Evolutionary conservation across 2,113 vertebrate genomes (phyloP).

Genomic region (Grammomys dolichurus): DNA sequence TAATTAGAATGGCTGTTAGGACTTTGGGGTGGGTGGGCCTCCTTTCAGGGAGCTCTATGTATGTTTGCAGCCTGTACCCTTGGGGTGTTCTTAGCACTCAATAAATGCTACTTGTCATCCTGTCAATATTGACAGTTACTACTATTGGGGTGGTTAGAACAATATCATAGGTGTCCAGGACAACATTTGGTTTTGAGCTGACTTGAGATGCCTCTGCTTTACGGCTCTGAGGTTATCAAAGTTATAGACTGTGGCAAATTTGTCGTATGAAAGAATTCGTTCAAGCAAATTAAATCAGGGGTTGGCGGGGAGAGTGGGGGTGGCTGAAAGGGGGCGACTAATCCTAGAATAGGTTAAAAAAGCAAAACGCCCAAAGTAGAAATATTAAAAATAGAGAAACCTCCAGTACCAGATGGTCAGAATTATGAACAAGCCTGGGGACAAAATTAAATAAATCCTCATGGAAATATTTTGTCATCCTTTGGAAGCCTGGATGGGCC

Average conservation of each 20-base stretch:
- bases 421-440: slow-evolving; percentile 78
- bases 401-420: slow-evolving; percentile 79
- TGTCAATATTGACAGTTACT: too few relatives aligned
- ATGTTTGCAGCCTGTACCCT: background rate
- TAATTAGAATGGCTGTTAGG: background rate
- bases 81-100: background rate
- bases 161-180: background rate
- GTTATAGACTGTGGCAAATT: background rate
- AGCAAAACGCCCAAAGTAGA: slow-evolving; percentile 77
- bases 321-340: slow-evolving; percentile 74
- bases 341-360: slow-evolving; percentile 82
- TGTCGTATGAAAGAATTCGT: slow-evolving; percentile 47
- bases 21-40: background rate
- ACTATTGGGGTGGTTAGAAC: background rate
- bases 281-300: slow-evolving; percentile 52
- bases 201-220: background rate
- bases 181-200: slow-evolving; percentile 21
- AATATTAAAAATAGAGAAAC: slow-evolving; percentile 84
- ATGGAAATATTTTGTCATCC: slow-evolving; percentile 81
- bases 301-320: slow-evolving; percentile 68
- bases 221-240: slow-evolving; percentile 53
- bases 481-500: slow-evolving; percentile 64
- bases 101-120: too few relatives aligned
- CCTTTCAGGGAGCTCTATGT: background rate
- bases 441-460: slow-evolving; percentile 80